These are phyloP conservation scores for Cathartes aura DNA, from an alignment of 2,113 vertebrate species.

Conservation along the genomic window DNA sequence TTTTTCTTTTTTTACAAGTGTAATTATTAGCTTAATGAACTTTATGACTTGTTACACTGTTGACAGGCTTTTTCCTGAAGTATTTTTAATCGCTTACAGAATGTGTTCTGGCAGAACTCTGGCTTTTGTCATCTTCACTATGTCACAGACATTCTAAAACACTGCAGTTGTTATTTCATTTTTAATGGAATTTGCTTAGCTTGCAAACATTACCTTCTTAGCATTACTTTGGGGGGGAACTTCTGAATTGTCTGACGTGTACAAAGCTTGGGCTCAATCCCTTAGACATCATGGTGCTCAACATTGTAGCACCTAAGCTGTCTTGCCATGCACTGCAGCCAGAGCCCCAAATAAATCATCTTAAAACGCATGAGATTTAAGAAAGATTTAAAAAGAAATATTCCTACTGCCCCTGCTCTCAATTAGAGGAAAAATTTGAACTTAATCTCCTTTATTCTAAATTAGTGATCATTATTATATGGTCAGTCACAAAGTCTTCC, in stretches of 20 bases:
- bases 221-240: not conserved
- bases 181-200: not conserved
- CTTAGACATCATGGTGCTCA: not conserved
- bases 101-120: not conserved
- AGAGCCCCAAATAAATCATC: not conserved
- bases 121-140: not conserved
- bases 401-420: not conserved
- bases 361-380: not conserved
- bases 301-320: not conserved
- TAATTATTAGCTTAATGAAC: not conserved
- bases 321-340: not conserved
- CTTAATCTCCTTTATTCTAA: not conserved
- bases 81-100: not conserved
- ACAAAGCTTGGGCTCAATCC: not conserved
- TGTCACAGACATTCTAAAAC: not conserved
- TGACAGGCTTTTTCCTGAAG: not conserved
- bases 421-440: not conserved
- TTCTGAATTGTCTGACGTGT: not conserved
- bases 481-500: not conserved
- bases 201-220: not conserved
- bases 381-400: not conserved
- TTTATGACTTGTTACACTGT: not conserved
- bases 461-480: not conserved
- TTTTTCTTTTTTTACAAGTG: not conserved
- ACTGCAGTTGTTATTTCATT: not conserved